Evolutionary conservation across 2,113 vertebrate species (phyloP), one percentile per base, ranked within the genome.

Genomic region (Copsychus sechellarum): DNA sequence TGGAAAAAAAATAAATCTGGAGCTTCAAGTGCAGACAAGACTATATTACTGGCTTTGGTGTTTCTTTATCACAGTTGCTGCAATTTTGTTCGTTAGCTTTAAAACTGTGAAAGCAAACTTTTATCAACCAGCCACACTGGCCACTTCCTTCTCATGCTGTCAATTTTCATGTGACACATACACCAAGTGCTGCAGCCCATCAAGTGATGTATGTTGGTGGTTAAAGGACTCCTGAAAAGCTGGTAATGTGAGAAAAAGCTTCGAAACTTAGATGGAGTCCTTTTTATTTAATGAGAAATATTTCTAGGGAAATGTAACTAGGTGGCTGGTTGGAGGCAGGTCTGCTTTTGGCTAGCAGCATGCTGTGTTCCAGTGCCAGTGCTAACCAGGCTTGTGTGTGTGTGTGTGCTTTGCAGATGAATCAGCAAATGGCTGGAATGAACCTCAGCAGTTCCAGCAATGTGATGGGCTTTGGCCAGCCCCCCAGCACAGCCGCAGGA

Each of bases 391-490:
- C 57, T 58, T 81, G 26, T 61, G 38, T 77, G 51, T 71, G 51
- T 71, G 16, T 95, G 14, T 98, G 23, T 91, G 77, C 91, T 96
- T 89, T 87, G 34, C 98, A 99, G 99, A 98, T 99, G 98, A 99
- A 98, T 96, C 99, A 99, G 97, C 99, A 99, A 92, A 99, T 99
- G 99, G 98, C 99, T 26, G 98, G 98, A 64, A 98, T 99, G 98
- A 98, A 96, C 23, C 92, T 99, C 92, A 97, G 96, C 51, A 98
- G 98, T 19, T 96, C 97, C 8, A 98, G 93, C 67, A 96, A 91
- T 0, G 58, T 97, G 16, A 96, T 97, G 93, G 97, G 98, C 23
- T 98, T 99, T 24, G 97, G 97, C 33, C 99, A 98, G 95, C 95
- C 99, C 38, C 98, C 98, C 51, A 97, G 92, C 96, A 98, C 99